A percentile compares a stretch with the other conserved stretches of the same genome.
These are phyloP conservation scores for Cerastis leucographa DNA, from an alignment of 2,888 invertebrate species.

Conservation along the genomic window DNA sequence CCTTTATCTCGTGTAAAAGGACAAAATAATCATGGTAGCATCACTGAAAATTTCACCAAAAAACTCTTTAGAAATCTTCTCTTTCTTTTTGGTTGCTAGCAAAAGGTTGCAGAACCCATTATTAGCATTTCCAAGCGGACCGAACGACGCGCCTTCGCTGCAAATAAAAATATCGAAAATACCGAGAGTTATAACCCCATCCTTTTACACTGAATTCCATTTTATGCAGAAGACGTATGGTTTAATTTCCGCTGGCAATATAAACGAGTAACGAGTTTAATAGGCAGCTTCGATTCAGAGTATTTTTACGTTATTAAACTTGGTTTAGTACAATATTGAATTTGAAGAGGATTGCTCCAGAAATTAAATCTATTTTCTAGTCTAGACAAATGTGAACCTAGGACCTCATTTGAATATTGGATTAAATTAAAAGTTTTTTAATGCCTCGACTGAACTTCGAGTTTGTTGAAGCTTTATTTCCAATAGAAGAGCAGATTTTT, in stretches of 20 bases:
- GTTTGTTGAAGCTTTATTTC: constrained; percentile 5
- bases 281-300: constrained; percentile 57
- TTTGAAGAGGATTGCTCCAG: constrained; percentile 43
- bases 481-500: not conserved
- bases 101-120: constrained; percentile 69
- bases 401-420: constrained; percentile 44
- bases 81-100: constrained; percentile 45
- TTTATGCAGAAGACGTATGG: constrained; percentile 62
- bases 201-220: constrained; percentile 58
- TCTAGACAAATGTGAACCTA: constrained; percentile 26
- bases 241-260: constrained; percentile 68
- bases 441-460: constrained; percentile 1
- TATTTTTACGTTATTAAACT: constrained; percentile 65
- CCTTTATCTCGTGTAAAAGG: not conserved
- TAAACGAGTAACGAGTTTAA: constrained; percentile 58
- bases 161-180: constrained; percentile 73
- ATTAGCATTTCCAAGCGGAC: constrained; percentile 69
- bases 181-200: constrained; percentile 58
- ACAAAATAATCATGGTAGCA: not conserved
- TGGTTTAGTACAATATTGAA: constrained; percentile 61
- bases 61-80: constrained; percentile 28
- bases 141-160: constrained; percentile 64
- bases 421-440: constrained; percentile 36
- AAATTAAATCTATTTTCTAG: constrained; percentile 51
- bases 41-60: constrained; percentile 19